Conservation (phyloP, 2,888 invertebrate species). For the Heliconius hortense region DNA sequence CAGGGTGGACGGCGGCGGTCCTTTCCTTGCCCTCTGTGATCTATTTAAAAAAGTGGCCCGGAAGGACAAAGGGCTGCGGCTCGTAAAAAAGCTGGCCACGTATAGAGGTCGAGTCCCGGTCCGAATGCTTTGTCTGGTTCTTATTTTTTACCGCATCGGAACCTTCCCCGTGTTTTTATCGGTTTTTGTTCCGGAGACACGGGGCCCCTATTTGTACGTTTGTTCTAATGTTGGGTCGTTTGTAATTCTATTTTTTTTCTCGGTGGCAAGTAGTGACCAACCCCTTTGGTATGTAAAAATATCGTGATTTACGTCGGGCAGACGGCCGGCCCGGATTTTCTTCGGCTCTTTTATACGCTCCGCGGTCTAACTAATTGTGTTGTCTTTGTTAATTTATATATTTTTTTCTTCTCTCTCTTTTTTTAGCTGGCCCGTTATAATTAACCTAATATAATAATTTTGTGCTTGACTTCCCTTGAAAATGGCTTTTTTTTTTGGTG, state of each 20-base stretch:
- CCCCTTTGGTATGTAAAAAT: constrained; percentile 66
- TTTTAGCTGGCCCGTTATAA: constrained; percentile 11
- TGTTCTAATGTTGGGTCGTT: constrained; percentile 78
- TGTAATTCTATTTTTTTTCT: constrained; percentile 77
- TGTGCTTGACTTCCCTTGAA: background rate
- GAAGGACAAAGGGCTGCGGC: constrained; percentile 78
- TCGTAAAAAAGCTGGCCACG: constrained; percentile 80
- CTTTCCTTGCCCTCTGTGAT: constrained; percentile 78
- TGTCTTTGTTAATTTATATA: constrained; percentile 36
- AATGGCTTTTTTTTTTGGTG: background rate
- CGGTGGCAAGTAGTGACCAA: constrained; percentile 62
- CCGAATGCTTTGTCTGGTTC: constrained; percentile 78
- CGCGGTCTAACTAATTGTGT: constrained; percentile 42
- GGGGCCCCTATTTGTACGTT: constrained; percentile 65
- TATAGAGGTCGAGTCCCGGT: constrained; percentile 72
- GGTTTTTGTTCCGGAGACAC: constrained; percentile 81
- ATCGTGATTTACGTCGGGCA: constrained; percentile 58
- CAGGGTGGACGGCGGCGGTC: constrained; percentile 76
- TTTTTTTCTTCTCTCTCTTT: constrained; percentile 2
- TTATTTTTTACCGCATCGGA: constrained; percentile 82
- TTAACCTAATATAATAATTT: constrained; percentile 24
- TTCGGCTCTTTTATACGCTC: constrained; percentile 47
- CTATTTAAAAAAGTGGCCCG: constrained; percentile 81
- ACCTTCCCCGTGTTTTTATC: constrained; percentile 79
- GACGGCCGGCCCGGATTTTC: constrained; percentile 48